phyloP scores from a whole-genome alignment of 1,140 invertebrate species.

The Ooceraea biroi region DNA sequence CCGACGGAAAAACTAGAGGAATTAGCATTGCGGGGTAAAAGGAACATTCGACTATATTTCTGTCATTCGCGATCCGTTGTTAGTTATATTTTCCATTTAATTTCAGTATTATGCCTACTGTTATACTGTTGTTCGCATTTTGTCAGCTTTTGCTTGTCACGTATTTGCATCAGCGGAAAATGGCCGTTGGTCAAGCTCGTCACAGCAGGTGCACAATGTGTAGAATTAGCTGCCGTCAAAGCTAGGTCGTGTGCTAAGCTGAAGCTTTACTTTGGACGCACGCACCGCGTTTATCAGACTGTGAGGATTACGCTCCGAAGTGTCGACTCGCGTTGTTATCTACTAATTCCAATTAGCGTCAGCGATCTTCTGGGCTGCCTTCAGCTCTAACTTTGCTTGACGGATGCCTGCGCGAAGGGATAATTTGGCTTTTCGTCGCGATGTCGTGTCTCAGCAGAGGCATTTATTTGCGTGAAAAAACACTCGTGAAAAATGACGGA shows the following conservation, averaged over 20 bases:
- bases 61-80: not conserved
- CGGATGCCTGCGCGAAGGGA: conserved; percentile 17
- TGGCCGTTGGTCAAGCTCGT: conserved; percentile 10
- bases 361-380: conserved; percentile 53
- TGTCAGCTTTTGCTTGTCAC: not conserved
- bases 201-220: conserved; percentile 43
- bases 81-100: not conserved
- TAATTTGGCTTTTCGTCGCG: conserved; percentile 38
- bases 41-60: too few relatives aligned
- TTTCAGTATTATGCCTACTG: not conserved
- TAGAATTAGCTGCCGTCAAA: conserved; percentile 49
- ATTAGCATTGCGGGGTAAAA: not conserved
- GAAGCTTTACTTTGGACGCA: conserved; percentile 56
- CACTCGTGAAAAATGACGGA: not conserved
- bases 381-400: conserved; percentile 40
- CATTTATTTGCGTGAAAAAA: not conserved
- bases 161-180: conserved; percentile 17
- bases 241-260: conserved; percentile 54
- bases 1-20: not conserved
- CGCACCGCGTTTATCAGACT: conserved; percentile 61
- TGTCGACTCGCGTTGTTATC: conserved; percentile 61
- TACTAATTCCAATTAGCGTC: conserved; percentile 67
- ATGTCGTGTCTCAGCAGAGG: not conserved
- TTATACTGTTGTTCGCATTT: conserved; percentile 2
- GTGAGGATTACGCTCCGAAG: conserved; percentile 51